Conservation (phyloP, 2,113 vertebrate genomes). For the Podarcis raffonei region DNA sequence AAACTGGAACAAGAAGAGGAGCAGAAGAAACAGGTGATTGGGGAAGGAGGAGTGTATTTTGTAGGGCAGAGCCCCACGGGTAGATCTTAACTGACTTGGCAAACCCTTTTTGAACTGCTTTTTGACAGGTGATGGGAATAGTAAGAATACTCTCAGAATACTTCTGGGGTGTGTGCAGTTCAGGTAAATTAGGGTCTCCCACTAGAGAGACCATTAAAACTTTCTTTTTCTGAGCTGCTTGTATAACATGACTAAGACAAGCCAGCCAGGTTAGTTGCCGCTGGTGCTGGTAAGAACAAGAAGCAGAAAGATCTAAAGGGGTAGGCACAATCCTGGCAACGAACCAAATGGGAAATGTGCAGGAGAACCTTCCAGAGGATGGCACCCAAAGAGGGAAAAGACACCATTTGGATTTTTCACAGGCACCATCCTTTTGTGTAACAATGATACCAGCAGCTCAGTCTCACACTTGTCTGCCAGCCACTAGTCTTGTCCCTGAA, state of each 20-base stretch:
- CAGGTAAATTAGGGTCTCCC: no score
- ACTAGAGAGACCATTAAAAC: no score
- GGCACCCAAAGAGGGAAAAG: not conserved
- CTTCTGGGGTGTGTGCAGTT: not conserved
- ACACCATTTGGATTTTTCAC: not conserved
- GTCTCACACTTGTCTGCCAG: not conserved
- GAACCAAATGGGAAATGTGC: not conserved
- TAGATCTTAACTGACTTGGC: not conserved
- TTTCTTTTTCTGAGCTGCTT: no score
- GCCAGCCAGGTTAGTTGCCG: not conserved
- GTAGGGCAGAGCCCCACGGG: not conserved
- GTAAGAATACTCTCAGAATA: not conserved
- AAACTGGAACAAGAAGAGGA: conserved; percentile 64
- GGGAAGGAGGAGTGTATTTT: not conserved
- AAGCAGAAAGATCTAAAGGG: not conserved
- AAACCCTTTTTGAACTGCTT: not conserved
- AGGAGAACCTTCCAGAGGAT: not conserved
- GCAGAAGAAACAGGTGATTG: conserved; percentile 33
- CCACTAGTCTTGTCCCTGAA: not conserved
- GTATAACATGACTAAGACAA: no score
- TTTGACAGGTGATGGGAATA: not conserved
- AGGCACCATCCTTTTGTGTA: not conserved
- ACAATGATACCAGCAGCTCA: not conserved
- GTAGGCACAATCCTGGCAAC: not conserved
- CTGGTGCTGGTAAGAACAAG: not conserved